A percentile compares a stretch with the other conserved stretches of the same genome.
Evolutionary conservation across 2,113 vertebrate genomes (phyloP).

Genomic region (Sceloporus tristichus): DNA sequence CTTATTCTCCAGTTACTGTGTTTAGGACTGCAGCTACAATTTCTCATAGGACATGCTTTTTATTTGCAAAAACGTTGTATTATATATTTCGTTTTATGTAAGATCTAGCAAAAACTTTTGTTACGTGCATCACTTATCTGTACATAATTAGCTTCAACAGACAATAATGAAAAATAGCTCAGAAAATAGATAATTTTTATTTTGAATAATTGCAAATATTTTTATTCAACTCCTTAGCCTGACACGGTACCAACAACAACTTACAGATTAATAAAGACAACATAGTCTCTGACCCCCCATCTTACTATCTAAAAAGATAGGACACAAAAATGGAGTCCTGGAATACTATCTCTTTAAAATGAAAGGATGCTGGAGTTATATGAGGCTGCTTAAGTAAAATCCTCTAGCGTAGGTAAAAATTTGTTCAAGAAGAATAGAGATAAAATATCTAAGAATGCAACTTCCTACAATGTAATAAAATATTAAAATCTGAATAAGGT

Average conservation of each 20-base stretch:
- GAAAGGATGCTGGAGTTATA: neutral
- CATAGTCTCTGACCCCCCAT: neutral
- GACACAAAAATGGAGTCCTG: neutral
- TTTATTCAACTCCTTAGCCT: neutral
- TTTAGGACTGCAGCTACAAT: neutral
- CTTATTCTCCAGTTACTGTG: neutral
- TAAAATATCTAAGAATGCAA: neutral
- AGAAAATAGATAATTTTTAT: neutral
- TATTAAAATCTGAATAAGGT: slow-evolving; percentile 1
- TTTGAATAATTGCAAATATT: neutral
- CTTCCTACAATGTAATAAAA: neutral
- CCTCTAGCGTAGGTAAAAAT: neutral
- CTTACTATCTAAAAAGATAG: neutral
- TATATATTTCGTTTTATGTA: slow-evolving; percentile 28
- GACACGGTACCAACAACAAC: neutral
- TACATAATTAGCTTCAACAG: slow-evolving; percentile 31
- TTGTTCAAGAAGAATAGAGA: neutral
- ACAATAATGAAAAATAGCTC: slow-evolving; percentile 15
- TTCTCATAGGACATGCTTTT: slow-evolving; percentile 2
- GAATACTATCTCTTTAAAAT: slow-evolving; percentile 6
- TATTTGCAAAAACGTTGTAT: slow-evolving; percentile 40
- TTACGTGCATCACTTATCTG: neutral
- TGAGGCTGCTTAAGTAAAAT: slow-evolving; percentile 6
- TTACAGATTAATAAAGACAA: neutral
- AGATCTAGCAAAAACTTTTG: slow-evolving; percentile 28